Percentiles rank a stretch among this genome's conserved stretches.
Evolutionary conservation across 2,113 vertebrate species (phyloP).

Genomic region (Gallinago paraguaiae): DNA sequence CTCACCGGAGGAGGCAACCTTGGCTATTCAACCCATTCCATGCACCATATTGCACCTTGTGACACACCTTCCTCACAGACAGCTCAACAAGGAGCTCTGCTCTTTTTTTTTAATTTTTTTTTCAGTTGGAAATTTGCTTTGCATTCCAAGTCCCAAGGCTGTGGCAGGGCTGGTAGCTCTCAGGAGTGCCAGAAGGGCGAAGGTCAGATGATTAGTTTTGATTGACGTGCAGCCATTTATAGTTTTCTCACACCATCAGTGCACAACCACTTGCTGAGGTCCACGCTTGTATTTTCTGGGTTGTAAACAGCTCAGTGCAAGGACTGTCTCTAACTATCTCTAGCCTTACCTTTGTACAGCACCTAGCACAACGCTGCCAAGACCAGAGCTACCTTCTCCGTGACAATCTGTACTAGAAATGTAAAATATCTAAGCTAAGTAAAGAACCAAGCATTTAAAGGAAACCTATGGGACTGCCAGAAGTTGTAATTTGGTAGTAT

Average conservation of each 20-base stretch:
- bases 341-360: neutral
- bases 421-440: neutral
- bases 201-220: neutral
- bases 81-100: neutral
- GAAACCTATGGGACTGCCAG: neutral
- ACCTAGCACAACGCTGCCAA: neutral
- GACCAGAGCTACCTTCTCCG: neutral
- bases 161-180: neutral
- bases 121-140: neutral
- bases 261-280: neutral
- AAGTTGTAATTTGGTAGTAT: neutral
- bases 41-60: too few relatives aligned
- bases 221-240: neutral
- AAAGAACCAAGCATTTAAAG: neutral
- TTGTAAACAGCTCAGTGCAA: neutral
- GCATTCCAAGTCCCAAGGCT: neutral
- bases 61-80: neutral
- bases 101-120: neutral
- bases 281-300: neutral
- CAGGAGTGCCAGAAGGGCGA: neutral
- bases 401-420: neutral
- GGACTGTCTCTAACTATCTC: neutral
- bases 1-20: neutral
- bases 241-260: neutral
- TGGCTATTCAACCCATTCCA: neutral